Evolutionary conservation across 1,140 invertebrate genomes (phyloP).

Genomic region (Schlechtendalia chinensis): DNA sequence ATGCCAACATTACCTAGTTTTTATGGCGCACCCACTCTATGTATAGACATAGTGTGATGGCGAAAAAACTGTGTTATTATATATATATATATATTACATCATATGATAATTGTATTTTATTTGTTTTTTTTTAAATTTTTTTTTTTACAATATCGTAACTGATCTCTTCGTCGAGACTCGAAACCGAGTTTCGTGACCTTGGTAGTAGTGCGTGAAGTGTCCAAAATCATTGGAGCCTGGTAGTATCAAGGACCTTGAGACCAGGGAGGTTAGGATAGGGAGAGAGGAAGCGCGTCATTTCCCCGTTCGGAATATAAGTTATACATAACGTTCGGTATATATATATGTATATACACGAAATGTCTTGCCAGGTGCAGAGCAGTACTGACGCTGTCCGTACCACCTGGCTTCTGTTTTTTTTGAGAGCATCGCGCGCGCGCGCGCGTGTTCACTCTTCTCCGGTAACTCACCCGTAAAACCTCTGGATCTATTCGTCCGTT

Average conservation of each 20-base stretch:
- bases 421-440: slow-evolving; percentile 14
- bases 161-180: slow-evolving; percentile 1
- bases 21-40: too few relatives aligned
- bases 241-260: slow-evolving; percentile 33
- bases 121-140: background rate
- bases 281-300: slow-evolving; percentile 27
- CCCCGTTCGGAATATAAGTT: slow-evolving; percentile 44
- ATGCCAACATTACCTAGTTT: too few relatives aligned
- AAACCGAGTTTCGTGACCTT: slow-evolving; percentile 45
- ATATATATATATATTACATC: too few relatives aligned
- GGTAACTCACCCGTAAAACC: slow-evolving; percentile 49
- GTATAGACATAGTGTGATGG: too few relatives aligned
- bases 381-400: slow-evolving; percentile 39
- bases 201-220: slow-evolving; percentile 41
- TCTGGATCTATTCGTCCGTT: slow-evolving; percentile 47
- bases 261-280: too few relatives aligned
- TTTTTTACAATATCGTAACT: slow-evolving; percentile 25
- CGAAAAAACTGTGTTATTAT: background rate
- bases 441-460: slow-evolving; percentile 21
- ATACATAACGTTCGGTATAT: slow-evolving; percentile 21
- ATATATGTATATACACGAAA: slow-evolving; percentile 1
- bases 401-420: slow-evolving; percentile 47
- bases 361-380: slow-evolving; percentile 47
- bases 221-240: slow-evolving; percentile 47
- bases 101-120: background rate